Percentiles rank a stretch among this genome's conserved stretches.
phyloP scores from a whole-genome alignment of 2,888 invertebrate genomes.

The Glaucopsyche alexis region DNA sequence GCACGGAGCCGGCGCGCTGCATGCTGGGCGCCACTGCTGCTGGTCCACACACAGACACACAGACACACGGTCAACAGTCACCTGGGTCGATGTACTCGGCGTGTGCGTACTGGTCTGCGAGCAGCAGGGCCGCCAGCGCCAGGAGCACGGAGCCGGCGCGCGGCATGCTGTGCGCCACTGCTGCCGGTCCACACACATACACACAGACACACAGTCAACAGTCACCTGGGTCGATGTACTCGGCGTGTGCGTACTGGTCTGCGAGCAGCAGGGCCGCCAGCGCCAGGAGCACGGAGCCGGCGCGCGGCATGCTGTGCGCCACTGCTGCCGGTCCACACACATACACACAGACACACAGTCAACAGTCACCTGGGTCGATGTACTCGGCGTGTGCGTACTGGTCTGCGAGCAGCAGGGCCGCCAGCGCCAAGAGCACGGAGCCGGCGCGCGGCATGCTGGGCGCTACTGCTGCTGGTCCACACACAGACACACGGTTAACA shows the following conservation, averaged over 20 bases:
- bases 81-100: conserved; percentile 70
- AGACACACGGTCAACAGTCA: background rate
- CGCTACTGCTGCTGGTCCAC: conserved; percentile 51
- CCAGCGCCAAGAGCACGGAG: conserved; percentile 70
- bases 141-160: conserved; percentile 72
- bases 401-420: conserved; percentile 66
- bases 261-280: conserved; percentile 68
- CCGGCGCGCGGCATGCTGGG: conserved; percentile 75
- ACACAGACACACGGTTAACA: background rate
- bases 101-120: conserved; percentile 66
- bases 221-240: conserved; percentile 64
- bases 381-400: conserved; percentile 69
- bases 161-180: conserved; percentile 68
- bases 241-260: conserved; percentile 66
- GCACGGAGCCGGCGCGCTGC: conserved; percentile 73
- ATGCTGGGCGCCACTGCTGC: conserved; percentile 65
- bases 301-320: conserved; percentile 72
- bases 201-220: background rate
- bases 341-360: background rate
- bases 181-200: conserved; percentile 49
- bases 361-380: conserved; percentile 56
- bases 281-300: conserved; percentile 71
- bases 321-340: conserved; percentile 54
- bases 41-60: conserved; percentile 39
- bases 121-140: conserved; percentile 69